These are phyloP conservation scores for Diadophis punctatus DNA, from an alignment of 2,113 vertebrate species.

Conservation along the genomic window DNA sequence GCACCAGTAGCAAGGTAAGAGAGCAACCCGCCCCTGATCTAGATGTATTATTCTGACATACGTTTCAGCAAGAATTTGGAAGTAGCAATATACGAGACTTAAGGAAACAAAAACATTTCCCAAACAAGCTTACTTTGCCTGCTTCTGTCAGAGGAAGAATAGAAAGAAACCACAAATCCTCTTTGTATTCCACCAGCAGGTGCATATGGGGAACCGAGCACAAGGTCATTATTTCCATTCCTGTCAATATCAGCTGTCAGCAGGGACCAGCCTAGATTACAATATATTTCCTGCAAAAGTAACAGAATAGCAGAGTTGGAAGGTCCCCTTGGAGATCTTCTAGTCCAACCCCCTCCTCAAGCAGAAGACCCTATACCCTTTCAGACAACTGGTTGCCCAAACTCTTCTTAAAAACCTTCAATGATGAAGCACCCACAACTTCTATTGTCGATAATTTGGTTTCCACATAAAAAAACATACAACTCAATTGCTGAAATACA, in stretches of 20 bases:
- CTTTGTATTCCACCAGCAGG: slow-evolving; percentile 68
- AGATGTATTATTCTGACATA: not conserved
- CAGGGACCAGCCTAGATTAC: slow-evolving; percentile 77
- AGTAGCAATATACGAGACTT: not conserved
- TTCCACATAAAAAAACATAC: not conserved
- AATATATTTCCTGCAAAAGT: slow-evolving; percentile 66
- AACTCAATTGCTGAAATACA: not conserved
- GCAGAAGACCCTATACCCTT: not conserved
- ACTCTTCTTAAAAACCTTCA: not conserved
- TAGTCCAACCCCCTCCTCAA: not conserved
- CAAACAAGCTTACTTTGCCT: slow-evolving; percentile 57
- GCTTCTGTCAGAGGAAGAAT: slow-evolving; percentile 50
- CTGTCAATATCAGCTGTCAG: slow-evolving; percentile 67
- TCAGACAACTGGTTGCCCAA: not conserved
- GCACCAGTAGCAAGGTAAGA: no score
- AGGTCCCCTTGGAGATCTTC: not conserved
- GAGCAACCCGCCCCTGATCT: no score
- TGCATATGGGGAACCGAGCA: slow-evolving; percentile 73
- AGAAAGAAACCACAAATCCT: slow-evolving; percentile 71
- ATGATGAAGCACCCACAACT: not conserved
- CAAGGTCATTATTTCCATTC: slow-evolving; percentile 63
- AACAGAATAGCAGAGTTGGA: not conserved
- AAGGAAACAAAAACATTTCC: not conserved
- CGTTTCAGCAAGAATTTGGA: not conserved
- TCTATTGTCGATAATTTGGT: not conserved